Evolutionary conservation across 2,113 vertebrate genomes (phyloP).

Genomic region (Tachysurus fulvidraco): DNA sequence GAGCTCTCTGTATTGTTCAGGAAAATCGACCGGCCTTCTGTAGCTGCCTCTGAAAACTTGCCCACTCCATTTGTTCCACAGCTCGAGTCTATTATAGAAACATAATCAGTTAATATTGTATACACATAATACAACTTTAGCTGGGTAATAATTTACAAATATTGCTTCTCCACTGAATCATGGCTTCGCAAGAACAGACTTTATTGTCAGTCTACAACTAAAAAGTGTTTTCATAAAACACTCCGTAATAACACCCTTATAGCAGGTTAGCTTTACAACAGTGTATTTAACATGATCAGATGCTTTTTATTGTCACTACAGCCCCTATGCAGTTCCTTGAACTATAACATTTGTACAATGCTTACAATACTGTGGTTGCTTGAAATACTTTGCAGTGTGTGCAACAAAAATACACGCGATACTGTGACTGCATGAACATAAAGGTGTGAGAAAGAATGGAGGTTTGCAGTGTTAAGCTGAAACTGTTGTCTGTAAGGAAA

Average conservation of each 20-base stretch:
- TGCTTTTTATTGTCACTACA: background rate
- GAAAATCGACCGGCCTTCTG: slow-evolving; percentile 66
- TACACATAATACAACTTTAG: background rate
- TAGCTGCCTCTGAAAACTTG: slow-evolving; percentile 73
- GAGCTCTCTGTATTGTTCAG: slow-evolving; percentile 73
- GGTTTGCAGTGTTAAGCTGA: background rate
- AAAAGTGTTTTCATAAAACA: background rate
- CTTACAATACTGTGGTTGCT: background rate
- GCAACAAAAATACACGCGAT: background rate
- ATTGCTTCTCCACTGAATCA: background rate
- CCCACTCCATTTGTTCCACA: slow-evolving; percentile 94
- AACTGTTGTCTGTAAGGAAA: background rate
- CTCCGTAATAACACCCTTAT: background rate
- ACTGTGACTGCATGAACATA: background rate
- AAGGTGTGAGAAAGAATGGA: background rate
- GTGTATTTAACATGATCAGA: background rate
- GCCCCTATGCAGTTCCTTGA: background rate
- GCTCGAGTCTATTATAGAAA: slow-evolving; percentile 73
- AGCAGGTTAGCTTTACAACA: background rate
- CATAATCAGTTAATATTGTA: background rate
- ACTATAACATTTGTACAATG: background rate
- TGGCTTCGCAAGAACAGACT: background rate
- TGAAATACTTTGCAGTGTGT: background rate
- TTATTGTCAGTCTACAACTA: background rate
- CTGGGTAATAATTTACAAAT: background rate